These are phyloP conservation scores for Lepidurus arcticus DNA, from an alignment of 1,140 invertebrate species.

Conservation along the genomic window DNA sequence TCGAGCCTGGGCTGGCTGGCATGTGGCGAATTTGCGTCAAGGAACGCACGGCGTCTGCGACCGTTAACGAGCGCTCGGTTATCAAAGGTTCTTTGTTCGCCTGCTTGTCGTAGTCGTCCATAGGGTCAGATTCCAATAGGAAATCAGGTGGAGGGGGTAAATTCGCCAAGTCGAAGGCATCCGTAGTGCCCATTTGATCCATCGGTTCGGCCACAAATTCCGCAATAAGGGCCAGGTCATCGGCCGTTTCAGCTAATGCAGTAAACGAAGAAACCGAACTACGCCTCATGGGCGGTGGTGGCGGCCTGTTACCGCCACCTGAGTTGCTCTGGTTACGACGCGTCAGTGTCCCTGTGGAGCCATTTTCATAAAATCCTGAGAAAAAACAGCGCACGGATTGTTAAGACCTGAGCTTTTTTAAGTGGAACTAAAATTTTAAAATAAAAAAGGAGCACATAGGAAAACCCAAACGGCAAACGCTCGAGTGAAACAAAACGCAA, in stretches of 20 bases:
- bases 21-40: slow-evolving; percentile 77
- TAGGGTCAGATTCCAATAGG: slow-evolving; percentile 56
- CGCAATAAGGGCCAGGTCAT: slow-evolving; percentile 36
- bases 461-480: neutral
- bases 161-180: slow-evolving; percentile 51
- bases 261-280: slow-evolving; percentile 36
- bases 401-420: neutral
- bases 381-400: neutral
- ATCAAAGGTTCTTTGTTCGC: slow-evolving; percentile 7
- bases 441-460: neutral
- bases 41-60: slow-evolving; percentile 80
- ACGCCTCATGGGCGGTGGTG: slow-evolving; percentile 26
- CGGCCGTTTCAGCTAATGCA: slow-evolving; percentile 36
- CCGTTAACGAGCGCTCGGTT: slow-evolving; percentile 49
- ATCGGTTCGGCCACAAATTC: slow-evolving; percentile 32
- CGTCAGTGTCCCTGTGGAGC: slow-evolving; percentile 11
- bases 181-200: slow-evolving; percentile 39
- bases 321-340: neutral
- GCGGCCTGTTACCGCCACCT: slow-evolving; percentile 19
- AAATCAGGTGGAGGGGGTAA: slow-evolving; percentile 79
- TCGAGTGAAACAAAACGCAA: neutral
- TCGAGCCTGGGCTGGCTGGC: slow-evolving; percentile 71
- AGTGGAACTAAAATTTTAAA: neutral
- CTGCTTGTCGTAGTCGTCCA: slow-evolving; percentile 36
- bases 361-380: neutral